Conservation (phyloP, 2,888 invertebrate genomes). For the Zaprionus obscuricornis region DNA sequence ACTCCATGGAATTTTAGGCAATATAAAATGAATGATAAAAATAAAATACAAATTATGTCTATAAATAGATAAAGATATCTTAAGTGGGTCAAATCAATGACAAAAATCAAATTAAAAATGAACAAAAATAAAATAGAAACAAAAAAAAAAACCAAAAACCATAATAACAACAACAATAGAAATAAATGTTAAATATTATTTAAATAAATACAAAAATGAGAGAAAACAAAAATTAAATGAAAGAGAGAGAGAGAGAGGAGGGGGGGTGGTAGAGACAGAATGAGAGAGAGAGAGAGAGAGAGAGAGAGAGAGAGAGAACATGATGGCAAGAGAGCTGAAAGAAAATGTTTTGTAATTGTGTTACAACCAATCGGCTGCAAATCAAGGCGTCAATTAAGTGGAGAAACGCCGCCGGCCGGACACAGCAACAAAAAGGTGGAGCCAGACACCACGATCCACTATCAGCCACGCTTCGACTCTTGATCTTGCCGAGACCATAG, state of each 20-base stretch:
- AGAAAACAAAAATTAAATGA: neutral
- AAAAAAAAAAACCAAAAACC: constrained; percentile 2
- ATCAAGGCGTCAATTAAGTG: constrained; percentile 62
- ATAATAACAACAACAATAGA: no score
- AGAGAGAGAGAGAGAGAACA: neutral
- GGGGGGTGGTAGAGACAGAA: no score
- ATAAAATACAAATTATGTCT: neutral
- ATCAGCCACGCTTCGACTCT: constrained; percentile 53
- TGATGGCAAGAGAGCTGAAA: neutral
- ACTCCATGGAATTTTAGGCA: rapidly evolving
- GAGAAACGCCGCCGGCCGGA: constrained; percentile 45
- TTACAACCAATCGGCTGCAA: constrained; percentile 51
- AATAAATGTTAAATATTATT: no score
- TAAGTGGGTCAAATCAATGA: constrained; percentile 28
- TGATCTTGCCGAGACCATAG: constrained; percentile 55
- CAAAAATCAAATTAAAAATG: constrained; percentile 13
- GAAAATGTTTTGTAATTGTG: constrained; percentile 23
- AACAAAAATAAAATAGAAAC: constrained; percentile 4
- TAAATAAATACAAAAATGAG: no score
- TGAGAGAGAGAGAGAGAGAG: neutral
- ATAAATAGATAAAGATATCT: constrained; percentile 5
- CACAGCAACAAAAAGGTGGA: constrained; percentile 59
- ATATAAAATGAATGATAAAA: neutral
- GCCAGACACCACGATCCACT: constrained; percentile 39
- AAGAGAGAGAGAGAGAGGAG: no score